These are phyloP conservation scores for Andinoacara biseriatus DNA, from an alignment of 2,113 vertebrate species.

Conservation along the genomic window DNA sequence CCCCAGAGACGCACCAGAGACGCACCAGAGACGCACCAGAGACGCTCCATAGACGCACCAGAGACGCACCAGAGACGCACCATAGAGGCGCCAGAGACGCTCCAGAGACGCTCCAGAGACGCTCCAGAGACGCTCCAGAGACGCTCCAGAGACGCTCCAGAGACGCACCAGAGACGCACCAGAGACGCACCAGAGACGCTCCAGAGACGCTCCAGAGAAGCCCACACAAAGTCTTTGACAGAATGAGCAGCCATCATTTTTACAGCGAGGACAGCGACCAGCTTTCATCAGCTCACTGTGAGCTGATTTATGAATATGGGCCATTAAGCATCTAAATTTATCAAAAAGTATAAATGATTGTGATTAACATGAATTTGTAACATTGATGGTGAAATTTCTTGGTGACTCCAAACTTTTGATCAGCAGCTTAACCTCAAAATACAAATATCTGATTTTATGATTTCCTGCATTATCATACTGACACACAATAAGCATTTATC, in stretches of 20 bases:
- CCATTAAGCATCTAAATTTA: background rate
- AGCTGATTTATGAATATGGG: background rate
- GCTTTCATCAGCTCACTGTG: background rate
- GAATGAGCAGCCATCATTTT: fast-evolving
- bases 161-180: no score
- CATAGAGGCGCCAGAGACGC: no score
- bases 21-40: no score
- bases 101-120: no score
- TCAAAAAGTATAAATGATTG: background rate
- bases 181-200: no score
- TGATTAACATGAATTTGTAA: background rate
- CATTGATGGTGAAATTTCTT: background rate
- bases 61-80: no score
- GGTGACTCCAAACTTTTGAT: background rate
- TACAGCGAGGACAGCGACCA: background rate
- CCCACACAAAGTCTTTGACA: background rate
- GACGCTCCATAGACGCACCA: no score
- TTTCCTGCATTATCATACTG: background rate
- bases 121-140: no score
- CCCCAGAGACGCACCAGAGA: no score
- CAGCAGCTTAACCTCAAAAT: background rate
- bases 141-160: no score
- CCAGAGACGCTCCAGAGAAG: no score
- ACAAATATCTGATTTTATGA: background rate
- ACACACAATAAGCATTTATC: background rate